Evolutionary conservation across 1,140 invertebrate genomes (phyloP), one percentile per base, ranked within the genome.

Genomic region (Elymnias hypermnestra): DNA sequence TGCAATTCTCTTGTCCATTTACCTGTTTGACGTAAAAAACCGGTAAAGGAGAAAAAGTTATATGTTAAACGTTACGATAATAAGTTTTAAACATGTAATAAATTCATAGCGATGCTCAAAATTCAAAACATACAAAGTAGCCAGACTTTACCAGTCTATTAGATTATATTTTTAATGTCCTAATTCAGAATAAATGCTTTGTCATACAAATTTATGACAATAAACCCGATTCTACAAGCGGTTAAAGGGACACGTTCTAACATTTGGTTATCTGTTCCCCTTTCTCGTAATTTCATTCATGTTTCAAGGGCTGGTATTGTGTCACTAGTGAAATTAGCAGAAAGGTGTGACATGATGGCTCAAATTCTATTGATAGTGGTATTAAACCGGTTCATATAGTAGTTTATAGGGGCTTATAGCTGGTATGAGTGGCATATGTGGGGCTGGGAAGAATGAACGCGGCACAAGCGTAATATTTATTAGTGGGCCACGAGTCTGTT

Each of bases 241-340:
- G 14, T 28, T 7, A 40, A 29, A 9, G 25, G 25, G 25, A 29
- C 25, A 22, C 2, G 17, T 21, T 43, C 10, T 5, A 44, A 44
- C 42, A 44, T 44, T 44, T 36, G 12, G 14, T 39, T 6, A 2
- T 5, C 9, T 47, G 13, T 13, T 38, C 19, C 29, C 39, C 15
- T 9, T 48, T 6, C 9, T 15, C 22, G 25, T 14, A 21, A 10
- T 23, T 43, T 43, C 36, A 49, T 48, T 54, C 52, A 54, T 49
- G 25, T 39, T 53, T 45, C 23, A 56, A 40, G 42, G 50, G 36
- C 13, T 21, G 19, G 33, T 52, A 55, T 57, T 61, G 53, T 70
- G 52, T 64, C 70, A 72, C 63, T 56, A 44, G 46, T 44, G 22
- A 63, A 56, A 61, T 64, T 57, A 56, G 55, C 48, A 31, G 47